A percentile compares a stretch with the other conserved stretches of the same genome.
phyloP scores from a whole-genome alignment of 2,888 invertebrate genomes.

The Caenorhabditis virilis region DNA sequence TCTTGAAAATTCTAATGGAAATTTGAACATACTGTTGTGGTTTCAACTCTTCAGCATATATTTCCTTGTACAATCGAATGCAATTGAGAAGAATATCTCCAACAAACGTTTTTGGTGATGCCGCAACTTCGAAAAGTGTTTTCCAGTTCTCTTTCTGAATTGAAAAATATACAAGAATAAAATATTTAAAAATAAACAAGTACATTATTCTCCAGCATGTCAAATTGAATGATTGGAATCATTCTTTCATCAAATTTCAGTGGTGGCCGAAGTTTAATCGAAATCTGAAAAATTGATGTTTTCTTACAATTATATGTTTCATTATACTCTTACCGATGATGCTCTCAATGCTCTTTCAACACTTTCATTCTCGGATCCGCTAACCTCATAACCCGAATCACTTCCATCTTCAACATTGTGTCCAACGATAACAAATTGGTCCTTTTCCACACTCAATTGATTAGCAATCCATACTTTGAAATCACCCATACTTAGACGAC shows the following conservation, averaged over 20 bases:
- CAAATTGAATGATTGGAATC: slow-evolving; percentile 45
- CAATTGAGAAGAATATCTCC: slow-evolving; percentile 51
- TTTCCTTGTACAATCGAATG: slow-evolving; percentile 43
- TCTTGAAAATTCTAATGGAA: neutral
- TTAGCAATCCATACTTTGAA: slow-evolving; percentile 47
- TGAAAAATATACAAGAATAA: neutral
- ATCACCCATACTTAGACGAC: slow-evolving; percentile 34
- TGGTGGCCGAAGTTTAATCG: slow-evolving; percentile 49
- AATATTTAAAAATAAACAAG: slow-evolving; percentile 1
- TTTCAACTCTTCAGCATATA: slow-evolving; percentile 41
- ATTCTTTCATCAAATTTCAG: slow-evolving; percentile 49
- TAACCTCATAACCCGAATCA: slow-evolving; percentile 29
- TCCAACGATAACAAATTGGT: slow-evolving; percentile 42
- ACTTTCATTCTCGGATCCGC: slow-evolving; percentile 19
- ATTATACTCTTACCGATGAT: too few relatives aligned
- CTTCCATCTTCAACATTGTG: slow-evolving; percentile 26
- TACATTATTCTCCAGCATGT: slow-evolving; percentile 37
- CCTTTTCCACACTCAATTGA: slow-evolving; percentile 27
- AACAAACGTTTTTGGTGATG: slow-evolving; percentile 29
- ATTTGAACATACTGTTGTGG: slow-evolving; percentile 34
- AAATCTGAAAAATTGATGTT: too few relatives aligned
- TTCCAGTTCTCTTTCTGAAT: slow-evolving; percentile 47
- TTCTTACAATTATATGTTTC: too few relatives aligned
- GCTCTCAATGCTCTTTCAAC: slow-evolving; percentile 16
- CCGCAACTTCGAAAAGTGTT: slow-evolving; percentile 50